Conservation (phyloP, 1,140 invertebrate species). For the Hylaeus anthracinus region DNA sequence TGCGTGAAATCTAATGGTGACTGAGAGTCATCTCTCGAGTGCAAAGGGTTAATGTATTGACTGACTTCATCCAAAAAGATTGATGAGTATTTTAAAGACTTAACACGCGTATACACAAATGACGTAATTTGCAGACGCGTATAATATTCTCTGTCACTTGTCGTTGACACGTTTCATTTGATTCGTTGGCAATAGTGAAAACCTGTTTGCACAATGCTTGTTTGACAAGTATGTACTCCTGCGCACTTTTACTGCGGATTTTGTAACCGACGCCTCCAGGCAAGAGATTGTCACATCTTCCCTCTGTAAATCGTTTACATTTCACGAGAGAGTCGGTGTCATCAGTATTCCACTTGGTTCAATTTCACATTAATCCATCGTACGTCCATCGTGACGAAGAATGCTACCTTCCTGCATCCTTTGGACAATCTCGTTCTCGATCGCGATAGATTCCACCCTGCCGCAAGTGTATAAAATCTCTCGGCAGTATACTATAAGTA, state of each 20-base stretch:
- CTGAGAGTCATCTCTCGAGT: too few species aligned
- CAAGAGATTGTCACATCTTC: constrained; percentile 19
- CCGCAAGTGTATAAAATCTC: constrained; percentile 14
- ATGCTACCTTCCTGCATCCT: constrained; percentile 20
- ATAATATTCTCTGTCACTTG: not conserved
- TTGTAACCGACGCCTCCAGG: constrained; percentile 36
- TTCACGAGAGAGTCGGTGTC: not conserved
- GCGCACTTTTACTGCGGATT: constrained; percentile 25
- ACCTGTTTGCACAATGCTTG: constrained; percentile 44
- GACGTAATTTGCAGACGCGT: not conserved
- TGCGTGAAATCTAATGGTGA: too few species aligned
- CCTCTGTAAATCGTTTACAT: constrained; percentile 11
- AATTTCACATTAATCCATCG: not conserved
- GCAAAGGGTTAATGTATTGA: too few species aligned
- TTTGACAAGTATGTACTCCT: constrained; percentile 15
- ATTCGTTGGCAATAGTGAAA: constrained; percentile 6
- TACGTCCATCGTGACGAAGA: too few species aligned
- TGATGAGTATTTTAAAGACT: too few species aligned
- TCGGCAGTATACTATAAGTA: not conserved
- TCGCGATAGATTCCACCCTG: not conserved
- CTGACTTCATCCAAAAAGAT: too few species aligned
- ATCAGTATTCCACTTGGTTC: not conserved
- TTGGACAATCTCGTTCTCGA: constrained; percentile 3
- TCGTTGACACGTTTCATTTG: not conserved
- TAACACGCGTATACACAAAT: not conserved